phyloP scores from a whole-genome alignment of 1,140 invertebrate genomes.

The Tetranychus urticae region DNA sequence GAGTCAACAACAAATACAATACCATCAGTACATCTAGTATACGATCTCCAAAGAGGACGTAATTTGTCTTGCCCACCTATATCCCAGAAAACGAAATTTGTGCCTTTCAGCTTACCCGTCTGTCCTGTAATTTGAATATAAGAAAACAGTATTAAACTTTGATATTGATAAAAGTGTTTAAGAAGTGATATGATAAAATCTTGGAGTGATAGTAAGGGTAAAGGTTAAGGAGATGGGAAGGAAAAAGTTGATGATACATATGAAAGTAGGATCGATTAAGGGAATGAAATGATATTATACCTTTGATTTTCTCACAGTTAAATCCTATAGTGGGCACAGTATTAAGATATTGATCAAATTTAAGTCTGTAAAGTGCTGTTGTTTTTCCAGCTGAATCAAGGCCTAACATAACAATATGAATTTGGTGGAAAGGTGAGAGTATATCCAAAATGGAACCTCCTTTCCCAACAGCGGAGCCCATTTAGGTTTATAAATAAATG shows the following conservation, averaged over 20 bases:
- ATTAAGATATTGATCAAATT: conserved; percentile 90
- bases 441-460: not conserved
- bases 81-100: conserved; percentile 52
- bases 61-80: conserved; percentile 83
- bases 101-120: conserved; percentile 1
- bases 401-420: conserved; percentile 90
- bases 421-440: conserved; percentile 22
- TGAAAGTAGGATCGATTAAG: no score
- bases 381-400: conserved; percentile 91
- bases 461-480: no score
- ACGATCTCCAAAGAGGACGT: conserved; percentile 69
- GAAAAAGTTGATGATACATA: no score
- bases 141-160: not conserved
- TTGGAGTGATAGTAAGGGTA: no score
- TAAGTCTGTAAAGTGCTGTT: conserved; percentile 83
- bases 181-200: no score
- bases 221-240: no score
- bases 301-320: conserved; percentile 82
- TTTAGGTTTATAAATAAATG: no score
- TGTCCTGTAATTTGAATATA: not conserved
- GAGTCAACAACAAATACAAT: conserved; percentile 81
- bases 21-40: conserved; percentile 68
- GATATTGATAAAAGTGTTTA: no score
- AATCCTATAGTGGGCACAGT: conserved; percentile 93
- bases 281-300: not conserved